Base-by-base conservation (phyloP, 2,888 invertebrate species). In the Hemaris fuciformis region DNA sequence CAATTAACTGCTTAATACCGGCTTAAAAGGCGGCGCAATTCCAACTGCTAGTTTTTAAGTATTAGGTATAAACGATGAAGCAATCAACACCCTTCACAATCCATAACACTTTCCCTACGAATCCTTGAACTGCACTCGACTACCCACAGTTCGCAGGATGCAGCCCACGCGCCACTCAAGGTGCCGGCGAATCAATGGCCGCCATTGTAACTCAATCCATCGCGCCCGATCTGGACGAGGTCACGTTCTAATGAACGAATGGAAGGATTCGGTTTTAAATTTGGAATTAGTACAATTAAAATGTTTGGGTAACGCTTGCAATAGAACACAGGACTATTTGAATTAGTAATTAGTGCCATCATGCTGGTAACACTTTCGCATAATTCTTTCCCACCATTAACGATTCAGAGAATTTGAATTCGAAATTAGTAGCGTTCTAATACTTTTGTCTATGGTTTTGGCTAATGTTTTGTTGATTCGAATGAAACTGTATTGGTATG, bases 181-280 rank as follows among this genome's bases (percentile, higher is more conserved):
- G 73, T 71, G 72, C 74, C 65, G 68, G 75, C 76, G 66, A 76
- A 82, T 79, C 79, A 82, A 79, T 76, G 74, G 72, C 69, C 63
- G 69, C 73, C 71, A 77, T 84, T 83, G 80, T 60, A 53, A 53
- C 31, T 53, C 53, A 53, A 53, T 53, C 53, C 45, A 45, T 45
- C 23, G 45, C 45, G 45, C 45, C 8, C 45, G 20, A 43, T 43
- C 43, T 43, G 45, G 53, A 53, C 53, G 53, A 53, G 53, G 53
- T 31, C 53, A 27, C 53, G 53, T 18, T 53, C 27, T 53, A 53
- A 53, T 53, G 48, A 53, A 53, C 53, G 25, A 27, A 48, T 25
- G 53, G 45, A 53, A 31, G 27, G 53, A 53, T 53, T 53, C 15
- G 4, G 15, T 53, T 31, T 31, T 53, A 27, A 53, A 27, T 53